A percentile compares a stretch with the other conserved stretches of the same genome.
Conservation (phyloP, 2,797 vertebrate species). For the Leptoclinus maculatus region DNA sequence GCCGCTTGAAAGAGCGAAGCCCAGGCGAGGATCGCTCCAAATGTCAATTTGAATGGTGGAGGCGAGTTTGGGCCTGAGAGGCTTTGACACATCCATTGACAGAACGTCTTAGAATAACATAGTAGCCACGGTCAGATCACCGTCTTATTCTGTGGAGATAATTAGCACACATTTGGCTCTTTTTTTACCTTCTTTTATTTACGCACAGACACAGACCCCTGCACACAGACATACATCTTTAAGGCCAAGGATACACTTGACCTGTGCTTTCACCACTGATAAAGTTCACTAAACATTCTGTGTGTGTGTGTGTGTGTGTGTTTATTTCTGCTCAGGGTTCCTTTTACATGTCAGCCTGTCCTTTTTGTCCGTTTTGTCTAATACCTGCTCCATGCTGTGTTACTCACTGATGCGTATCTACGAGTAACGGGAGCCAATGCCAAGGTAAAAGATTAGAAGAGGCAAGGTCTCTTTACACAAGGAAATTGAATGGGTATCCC, state of each 20-base stretch:
- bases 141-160: constrained; percentile 53
- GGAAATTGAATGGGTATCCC: constrained; percentile 38
- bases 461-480: constrained; percentile 33
- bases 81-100: constrained; percentile 74
- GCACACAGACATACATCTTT: constrained; percentile 36
- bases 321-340: constrained; percentile 43
- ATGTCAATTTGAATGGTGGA: constrained; percentile 82
- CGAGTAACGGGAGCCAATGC: constrained; percentile 45
- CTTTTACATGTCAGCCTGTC: constrained; percentile 40
- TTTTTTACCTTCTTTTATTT: neutral
- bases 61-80: constrained; percentile 70
- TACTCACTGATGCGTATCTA: constrained; percentile 43
- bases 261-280: constrained; percentile 8
- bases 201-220: constrained; percentile 9
- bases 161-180: neutral
- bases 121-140: constrained; percentile 62
- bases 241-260: constrained; percentile 16
- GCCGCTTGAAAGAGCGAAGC: constrained; percentile 62
- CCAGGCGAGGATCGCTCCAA: constrained; percentile 76
- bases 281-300: constrained; percentile 9
- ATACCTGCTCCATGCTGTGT: constrained; percentile 1
- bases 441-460: constrained; percentile 43
- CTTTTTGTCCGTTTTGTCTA: constrained; percentile 20
- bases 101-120: constrained; percentile 67
- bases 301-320: constrained; percentile 7